Conservation (phyloP, 2,797 vertebrate species). For the Sternotherus odoratus region DNA sequence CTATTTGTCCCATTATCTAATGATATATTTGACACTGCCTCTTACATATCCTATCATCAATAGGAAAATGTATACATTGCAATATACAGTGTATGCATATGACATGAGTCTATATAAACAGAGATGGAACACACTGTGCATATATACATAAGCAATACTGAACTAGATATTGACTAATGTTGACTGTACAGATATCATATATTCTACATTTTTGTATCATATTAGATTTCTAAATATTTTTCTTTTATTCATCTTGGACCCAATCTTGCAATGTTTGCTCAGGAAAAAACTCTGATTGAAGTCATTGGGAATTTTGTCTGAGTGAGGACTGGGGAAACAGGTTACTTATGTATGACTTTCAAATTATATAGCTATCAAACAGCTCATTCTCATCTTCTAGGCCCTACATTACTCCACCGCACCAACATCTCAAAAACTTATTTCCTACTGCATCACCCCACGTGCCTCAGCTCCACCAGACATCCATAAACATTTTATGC, state of each 20-base stretch:
- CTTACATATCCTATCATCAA: not conserved
- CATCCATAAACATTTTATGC: not conserved
- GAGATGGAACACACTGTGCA: not conserved
- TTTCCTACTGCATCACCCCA: not conserved
- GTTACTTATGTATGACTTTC: fast-evolving
- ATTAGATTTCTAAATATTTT: not conserved
- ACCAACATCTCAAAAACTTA: not conserved
- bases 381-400: not conserved
- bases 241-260: not conserved
- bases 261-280: not conserved
- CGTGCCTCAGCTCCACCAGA: not conserved
- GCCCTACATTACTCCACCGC: not conserved
- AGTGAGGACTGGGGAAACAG: not conserved
- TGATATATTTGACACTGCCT: not conserved
- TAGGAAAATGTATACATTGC: not conserved
- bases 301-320: not conserved
- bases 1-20: not conserved
- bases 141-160: not conserved
- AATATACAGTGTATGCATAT: not conserved
- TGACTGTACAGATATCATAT: not conserved
- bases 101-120: not conserved
- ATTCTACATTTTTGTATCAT: fast-evolving
- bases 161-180: not conserved
- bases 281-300: not conserved
- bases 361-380: not conserved